Evolutionary conservation across 2,797 vertebrate genomes (phyloP).

Genomic region (Microtus agrestis): DNA sequence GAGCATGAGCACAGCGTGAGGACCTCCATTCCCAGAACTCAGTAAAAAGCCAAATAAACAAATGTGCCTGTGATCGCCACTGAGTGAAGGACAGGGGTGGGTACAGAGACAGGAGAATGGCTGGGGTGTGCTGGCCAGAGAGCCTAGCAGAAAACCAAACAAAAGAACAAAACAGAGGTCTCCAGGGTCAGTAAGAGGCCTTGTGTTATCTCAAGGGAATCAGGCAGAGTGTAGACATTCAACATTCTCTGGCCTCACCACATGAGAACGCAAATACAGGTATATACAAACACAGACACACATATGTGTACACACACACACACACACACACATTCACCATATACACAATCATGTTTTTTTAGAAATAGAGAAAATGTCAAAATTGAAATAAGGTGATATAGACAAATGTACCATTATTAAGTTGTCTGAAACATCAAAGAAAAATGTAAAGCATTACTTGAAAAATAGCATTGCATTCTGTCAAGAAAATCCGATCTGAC

Average conservation of each 20-base stretch:
- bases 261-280: background rate
- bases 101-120: background rate
- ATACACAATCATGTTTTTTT: background rate
- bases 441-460: slow-evolving; percentile 24
- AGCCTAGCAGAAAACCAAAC: background rate
- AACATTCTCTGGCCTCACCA: background rate
- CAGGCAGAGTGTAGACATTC: background rate
- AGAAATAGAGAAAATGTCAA: background rate
- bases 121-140: background rate
- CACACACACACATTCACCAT: background rate
- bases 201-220: background rate
- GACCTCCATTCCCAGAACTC: background rate
- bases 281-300: background rate
- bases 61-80: no score
- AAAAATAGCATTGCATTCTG: background rate
- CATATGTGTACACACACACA: background rate
- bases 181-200: background rate
- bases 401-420: slow-evolving; percentile 8
- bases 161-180: no score
- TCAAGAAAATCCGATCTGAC: background rate
- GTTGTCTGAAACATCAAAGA: slow-evolving; percentile 16
- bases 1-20: no score
- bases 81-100: background rate
- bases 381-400: slow-evolving; percentile 20
- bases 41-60: background rate